Evolutionary conservation across 2,797 vertebrate species (phyloP).

Genomic region (Tapirus indicus): DNA sequence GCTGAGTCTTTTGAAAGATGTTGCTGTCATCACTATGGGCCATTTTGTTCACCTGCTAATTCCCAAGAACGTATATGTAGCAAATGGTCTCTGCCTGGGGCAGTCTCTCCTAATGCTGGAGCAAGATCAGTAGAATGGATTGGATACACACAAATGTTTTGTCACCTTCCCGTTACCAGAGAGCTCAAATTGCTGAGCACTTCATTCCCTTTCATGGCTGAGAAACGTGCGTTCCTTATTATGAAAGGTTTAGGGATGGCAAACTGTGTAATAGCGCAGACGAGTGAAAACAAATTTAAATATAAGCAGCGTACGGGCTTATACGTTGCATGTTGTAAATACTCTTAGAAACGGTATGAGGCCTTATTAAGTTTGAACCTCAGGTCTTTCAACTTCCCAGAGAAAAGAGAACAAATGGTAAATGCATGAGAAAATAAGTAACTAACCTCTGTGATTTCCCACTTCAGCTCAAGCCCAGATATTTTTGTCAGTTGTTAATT

Average conservation of each 20-base stretch:
- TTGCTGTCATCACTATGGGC: slow-evolving; percentile 63
- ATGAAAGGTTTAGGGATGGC: slow-evolving; percentile 88
- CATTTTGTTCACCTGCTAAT: slow-evolving; percentile 74
- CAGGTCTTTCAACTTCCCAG: slow-evolving; percentile 90
- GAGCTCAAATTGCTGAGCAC: slow-evolving; percentile 87
- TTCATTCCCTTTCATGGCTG: slow-evolving; percentile 87
- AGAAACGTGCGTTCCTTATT: slow-evolving; percentile 88
- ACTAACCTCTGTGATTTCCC: slow-evolving; percentile 95
- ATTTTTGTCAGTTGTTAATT: slow-evolving; percentile 99
- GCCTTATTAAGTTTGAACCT: slow-evolving; percentile 92
- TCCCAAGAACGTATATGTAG: slow-evolving; percentile 26
- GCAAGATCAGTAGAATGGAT: slow-evolving; percentile 73
- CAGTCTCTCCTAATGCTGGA: slow-evolving; percentile 70
- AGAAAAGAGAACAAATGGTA: slow-evolving; percentile 93
- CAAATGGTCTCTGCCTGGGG: slow-evolving; percentile 48
- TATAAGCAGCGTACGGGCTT: slow-evolving; percentile 88
- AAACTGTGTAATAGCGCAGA: slow-evolving; percentile 89
- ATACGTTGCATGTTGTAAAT: slow-evolving; percentile 88
- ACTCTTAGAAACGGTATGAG: slow-evolving; percentile 89
- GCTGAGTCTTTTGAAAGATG: slow-evolving; percentile 69
- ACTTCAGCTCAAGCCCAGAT: slow-evolving; percentile 96
- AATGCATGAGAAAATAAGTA: slow-evolving; percentile 95
- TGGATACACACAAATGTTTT: slow-evolving; percentile 84
- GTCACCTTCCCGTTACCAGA: slow-evolving; percentile 83
- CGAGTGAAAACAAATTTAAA: slow-evolving; percentile 92